Percentiles rank a stretch among this genome's conserved stretches.
phyloP scores from a whole-genome alignment of 1,140 invertebrate species.

The Drosophila insularis region DNA sequence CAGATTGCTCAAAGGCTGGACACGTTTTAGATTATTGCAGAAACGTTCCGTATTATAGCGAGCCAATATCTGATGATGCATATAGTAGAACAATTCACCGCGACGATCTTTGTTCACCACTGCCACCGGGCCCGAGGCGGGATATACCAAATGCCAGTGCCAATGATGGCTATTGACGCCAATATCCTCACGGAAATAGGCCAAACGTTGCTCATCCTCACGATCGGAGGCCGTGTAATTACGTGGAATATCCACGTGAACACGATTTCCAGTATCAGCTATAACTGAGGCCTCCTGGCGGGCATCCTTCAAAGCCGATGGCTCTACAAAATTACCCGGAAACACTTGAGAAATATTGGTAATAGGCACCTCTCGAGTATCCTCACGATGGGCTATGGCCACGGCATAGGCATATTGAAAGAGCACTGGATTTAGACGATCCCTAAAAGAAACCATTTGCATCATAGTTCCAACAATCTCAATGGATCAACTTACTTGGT shows the following conservation, averaged over 20 bases:
- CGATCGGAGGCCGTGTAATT: conserved; percentile 87
- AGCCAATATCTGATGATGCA: conserved; percentile 87
- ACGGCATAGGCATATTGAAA: conserved; percentile 82
- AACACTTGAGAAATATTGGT: conserved; percentile 84
- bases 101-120: conserved; percentile 86
- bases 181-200: conserved; percentile 85
- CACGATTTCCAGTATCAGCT: conserved; percentile 49
- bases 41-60: conserved; percentile 86
- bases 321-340: conserved; percentile 84
- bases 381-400: conserved; percentile 82
- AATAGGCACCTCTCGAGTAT: conserved; percentile 83
- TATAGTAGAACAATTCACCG: conserved; percentile 89
- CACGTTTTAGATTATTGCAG: conserved; percentile 83
- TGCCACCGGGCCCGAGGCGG: conserved; percentile 82
- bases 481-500: conserved; percentile 54
- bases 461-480: neutral
- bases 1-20: conserved; percentile 84
- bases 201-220: conserved; percentile 86
- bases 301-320: conserved; percentile 83
- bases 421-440: conserved; percentile 83
- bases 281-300: conserved; percentile 83
- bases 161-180: conserved; percentile 88
- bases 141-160: conserved; percentile 90
- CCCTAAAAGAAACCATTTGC: conserved; percentile 47
- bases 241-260: conserved; percentile 85